Evolutionary conservation across 2,888 invertebrate genomes (phyloP), one percentile per base, ranked within the genome.

Genomic region (Leucophora obtusa): DNA sequence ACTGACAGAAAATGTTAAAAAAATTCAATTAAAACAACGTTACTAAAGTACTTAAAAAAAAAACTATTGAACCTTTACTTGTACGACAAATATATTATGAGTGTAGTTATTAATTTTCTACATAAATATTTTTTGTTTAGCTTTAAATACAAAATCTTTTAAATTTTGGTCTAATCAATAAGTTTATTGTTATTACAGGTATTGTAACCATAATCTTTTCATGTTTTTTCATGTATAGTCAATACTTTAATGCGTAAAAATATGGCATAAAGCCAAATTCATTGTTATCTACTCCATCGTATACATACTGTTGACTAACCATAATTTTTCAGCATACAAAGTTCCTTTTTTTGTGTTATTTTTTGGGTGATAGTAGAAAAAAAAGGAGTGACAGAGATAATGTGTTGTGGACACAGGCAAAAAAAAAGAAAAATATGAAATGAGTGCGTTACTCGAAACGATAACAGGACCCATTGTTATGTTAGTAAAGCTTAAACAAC

Each of bases 341-440:
- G 28, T 38, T 24, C 18, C 9, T 14, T 63, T n/a, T 21, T 38
- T 43, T 47, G 28, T 69, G 8, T 6, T 51, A 24, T 35, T 58
- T 50, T 47, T 68, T 59, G 14, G 68, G 51, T 47, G 65, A 62
- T 66, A 69, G 56, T 14, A 8, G 15, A 47, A 47, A 69, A 50
- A 65, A 79, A 78, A 79, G 79, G 74, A 79, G 79, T 79, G 74
- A 79, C 70, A 74, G 66, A 69, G 79, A 79, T 79, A 79, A 79
- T 75, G 58, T 65, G 33, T 66, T 50, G 35, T 66, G 74, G 70
- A 79, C 79, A 71, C 53, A 51, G 60, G 66, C 47, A 17, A 53
- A 65, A 35, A 54, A 53, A 47, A 21, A 62, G 24, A 47, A 15
- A 65, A 77, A 73, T 68, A 78, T 56, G 56, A 74, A 74, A 65